A percentile compares a stretch with the other conserved stretches of the same genome.
Evolutionary conservation across 92 coral and sea anemone genomes (phyloP).

Genomic region (Isaurus tuberculatus): DNA sequence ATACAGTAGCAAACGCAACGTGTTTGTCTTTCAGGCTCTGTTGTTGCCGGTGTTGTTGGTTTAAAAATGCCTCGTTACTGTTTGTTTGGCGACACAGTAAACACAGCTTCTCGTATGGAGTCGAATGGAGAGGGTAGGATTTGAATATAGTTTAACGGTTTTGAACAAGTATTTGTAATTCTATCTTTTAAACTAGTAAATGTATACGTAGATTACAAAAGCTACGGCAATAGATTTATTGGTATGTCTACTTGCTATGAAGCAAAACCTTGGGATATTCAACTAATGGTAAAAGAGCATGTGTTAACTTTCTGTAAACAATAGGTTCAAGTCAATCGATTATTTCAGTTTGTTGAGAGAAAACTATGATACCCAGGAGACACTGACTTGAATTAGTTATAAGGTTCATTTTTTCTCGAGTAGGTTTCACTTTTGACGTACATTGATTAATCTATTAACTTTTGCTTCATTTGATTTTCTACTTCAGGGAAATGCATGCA

Average conservation of each 20-base stretch:
- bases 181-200: too few relatives aligned
- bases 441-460: too few relatives aligned
- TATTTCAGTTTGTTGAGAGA: too few relatives aligned
- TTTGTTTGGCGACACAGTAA: constrained; percentile 42
- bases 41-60: constrained; percentile 47
- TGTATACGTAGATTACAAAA: background rate
- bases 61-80: constrained; percentile 46
- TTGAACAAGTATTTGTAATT: background rate
- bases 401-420: too few relatives aligned
- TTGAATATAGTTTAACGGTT: background rate
- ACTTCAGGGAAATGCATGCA: too few relatives aligned
- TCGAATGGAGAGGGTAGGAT: constrained; percentile 41
- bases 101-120: constrained; percentile 47
- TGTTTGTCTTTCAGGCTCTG: constrained; percentile 15
- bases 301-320: background rate
- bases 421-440: too few relatives aligned
- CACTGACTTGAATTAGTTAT: too few relatives aligned
- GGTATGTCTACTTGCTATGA: background rate
- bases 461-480: too few relatives aligned
- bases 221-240: too few relatives aligned
- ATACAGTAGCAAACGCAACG: too few relatives aligned
- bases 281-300: background rate
- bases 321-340: background rate
- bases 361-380: too few relatives aligned
- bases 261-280: background rate